These are phyloP conservation scores for Halcyon senegalensis DNA, from an alignment of 2,113 vertebrate species.

Conservation along the genomic window DNA sequence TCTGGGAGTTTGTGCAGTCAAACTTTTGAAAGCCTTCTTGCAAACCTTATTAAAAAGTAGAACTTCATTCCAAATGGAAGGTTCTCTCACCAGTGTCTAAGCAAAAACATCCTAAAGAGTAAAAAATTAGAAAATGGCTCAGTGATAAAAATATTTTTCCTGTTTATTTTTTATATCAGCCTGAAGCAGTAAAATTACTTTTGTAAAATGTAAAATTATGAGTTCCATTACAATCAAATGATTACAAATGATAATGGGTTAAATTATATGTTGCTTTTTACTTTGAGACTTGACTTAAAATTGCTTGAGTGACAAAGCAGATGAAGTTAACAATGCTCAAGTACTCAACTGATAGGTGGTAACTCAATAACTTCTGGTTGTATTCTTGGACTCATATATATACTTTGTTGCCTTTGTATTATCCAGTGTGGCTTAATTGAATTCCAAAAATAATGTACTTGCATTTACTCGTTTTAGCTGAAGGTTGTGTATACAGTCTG, in stretches of 20 bases:
- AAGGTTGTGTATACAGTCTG: background rate
- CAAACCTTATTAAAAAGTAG: background rate
- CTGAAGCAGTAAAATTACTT: constrained; percentile 69
- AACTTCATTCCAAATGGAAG: background rate
- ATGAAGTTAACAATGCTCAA: background rate
- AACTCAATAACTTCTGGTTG: background rate
- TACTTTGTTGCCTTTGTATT: background rate
- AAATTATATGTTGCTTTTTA: background rate
- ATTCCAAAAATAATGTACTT: background rate
- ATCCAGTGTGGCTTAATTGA: background rate
- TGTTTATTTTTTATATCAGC: constrained; percentile 51
- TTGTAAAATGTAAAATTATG: constrained; percentile 43
- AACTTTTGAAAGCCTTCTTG: background rate
- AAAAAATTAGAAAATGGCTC: background rate
- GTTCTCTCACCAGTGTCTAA: background rate
- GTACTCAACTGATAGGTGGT: background rate
- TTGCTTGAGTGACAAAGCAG: background rate
- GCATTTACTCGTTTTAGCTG: background rate
- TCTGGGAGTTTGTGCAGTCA: background rate
- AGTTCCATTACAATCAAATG: background rate
- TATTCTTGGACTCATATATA: background rate
- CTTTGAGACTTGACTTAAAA: background rate
- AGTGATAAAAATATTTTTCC: constrained; percentile 24
- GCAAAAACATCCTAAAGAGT: background rate
- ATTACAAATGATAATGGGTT: background rate